phyloP scores from a whole-genome alignment of 1,140 invertebrate species.

The Habropoda laboriosa region DNA sequence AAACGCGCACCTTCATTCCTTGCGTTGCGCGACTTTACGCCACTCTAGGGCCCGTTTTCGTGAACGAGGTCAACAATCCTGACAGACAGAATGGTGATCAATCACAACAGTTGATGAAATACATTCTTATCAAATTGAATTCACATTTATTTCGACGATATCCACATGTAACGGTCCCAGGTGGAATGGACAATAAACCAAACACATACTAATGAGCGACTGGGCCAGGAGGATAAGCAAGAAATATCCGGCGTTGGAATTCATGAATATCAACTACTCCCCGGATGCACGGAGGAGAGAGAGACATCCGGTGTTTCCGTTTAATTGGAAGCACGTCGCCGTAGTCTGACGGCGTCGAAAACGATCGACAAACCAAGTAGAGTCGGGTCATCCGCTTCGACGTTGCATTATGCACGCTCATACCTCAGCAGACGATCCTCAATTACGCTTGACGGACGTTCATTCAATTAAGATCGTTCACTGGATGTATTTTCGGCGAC shows the following conservation, averaged over 20 bases:
- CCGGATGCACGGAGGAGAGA: background rate
- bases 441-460: slow-evolving; percentile 29
- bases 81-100: no score
- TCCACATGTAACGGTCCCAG: no score
- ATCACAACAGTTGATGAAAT: no score
- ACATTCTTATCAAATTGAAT: background rate
- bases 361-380: background rate
- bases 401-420: slow-evolving; percentile 26
- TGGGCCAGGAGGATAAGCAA: slow-evolving; percentile 20
- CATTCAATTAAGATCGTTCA: slow-evolving; percentile 28
- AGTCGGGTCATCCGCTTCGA: background rate
- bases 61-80: no score
- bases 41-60: no score
- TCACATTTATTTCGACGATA: background rate
- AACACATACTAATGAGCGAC: slow-evolving; percentile 39
- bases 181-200: slow-evolving; percentile 45
- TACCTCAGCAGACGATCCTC: slow-evolving; percentile 3
- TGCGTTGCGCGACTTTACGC: no score
- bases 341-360: background rate
- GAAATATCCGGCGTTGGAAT: slow-evolving; percentile 33
- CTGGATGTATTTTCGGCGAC: slow-evolving; percentile 31
- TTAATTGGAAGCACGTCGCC: slow-evolving; percentile 8
- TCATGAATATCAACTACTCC: slow-evolving; percentile 48
- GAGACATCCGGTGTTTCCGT: background rate
- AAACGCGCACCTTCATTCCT: no score